These are phyloP conservation scores for Podarcis muralis DNA, from an alignment of 2,113 vertebrate genomes.

Conservation along the genomic window DNA sequence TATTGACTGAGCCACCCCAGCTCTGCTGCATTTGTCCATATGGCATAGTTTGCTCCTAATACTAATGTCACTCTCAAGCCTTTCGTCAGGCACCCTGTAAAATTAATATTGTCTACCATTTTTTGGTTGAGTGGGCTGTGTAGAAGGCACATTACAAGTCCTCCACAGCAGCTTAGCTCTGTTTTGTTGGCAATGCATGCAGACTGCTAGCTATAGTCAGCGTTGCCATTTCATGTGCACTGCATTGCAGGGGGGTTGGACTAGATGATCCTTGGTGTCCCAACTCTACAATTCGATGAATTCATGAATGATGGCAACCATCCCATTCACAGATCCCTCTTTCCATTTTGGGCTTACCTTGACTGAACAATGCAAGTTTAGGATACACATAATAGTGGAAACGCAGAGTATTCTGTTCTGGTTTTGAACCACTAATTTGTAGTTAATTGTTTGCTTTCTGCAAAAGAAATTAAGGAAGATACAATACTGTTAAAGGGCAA, in stretches of 20 bases:
- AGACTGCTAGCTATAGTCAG: too few species aligned
- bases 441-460: not conserved
- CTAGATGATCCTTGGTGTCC: too few species aligned
- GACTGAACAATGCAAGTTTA: not conserved
- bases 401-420: not conserved
- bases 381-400: not conserved
- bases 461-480: not conserved
- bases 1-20: not conserved
- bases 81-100: not conserved
- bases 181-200: not conserved
- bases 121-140: not conserved
- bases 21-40: not conserved
- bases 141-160: not conserved
- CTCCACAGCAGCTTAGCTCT: not conserved
- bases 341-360: slow-evolving; percentile 3
- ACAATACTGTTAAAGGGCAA: not conserved
- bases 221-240: too few species aligned
- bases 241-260: too few species aligned
- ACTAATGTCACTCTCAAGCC: not conserved
- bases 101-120: not conserved
- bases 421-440: not conserved
- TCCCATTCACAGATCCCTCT: not conserved
- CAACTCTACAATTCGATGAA: too few species aligned
- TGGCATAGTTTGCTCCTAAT: not conserved
- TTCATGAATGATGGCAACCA: too few species aligned